Evolutionary conservation across 2,113 vertebrate species (phyloP).

Genomic region (Nycticryphes semicollaris): DNA sequence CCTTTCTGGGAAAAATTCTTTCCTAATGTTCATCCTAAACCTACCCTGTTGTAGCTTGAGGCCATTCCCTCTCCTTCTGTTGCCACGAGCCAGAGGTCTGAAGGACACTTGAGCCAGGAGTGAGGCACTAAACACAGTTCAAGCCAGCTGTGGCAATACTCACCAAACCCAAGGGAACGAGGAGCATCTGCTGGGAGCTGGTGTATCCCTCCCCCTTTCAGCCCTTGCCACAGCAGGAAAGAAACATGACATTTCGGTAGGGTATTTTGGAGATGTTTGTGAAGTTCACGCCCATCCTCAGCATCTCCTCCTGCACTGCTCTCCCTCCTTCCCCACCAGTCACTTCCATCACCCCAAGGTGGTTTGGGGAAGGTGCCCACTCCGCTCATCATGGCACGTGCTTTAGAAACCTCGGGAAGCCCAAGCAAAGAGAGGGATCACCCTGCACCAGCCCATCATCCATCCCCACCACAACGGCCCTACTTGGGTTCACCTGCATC

Average conservation of each 20-base stretch:
- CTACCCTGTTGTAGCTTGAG: too few relatives aligned
- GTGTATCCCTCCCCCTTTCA: background rate
- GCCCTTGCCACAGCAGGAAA: background rate
- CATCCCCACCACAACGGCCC: background rate
- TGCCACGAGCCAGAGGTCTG: background rate
- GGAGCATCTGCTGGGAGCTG: background rate
- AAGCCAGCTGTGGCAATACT: rapidly evolving
- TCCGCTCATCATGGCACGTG: background rate
- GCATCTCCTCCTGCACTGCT: background rate
- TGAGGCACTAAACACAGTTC: background rate
- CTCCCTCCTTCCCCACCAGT: background rate
- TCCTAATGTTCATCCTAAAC: too few relatives aligned
- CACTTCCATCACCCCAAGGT: rapidly evolving
- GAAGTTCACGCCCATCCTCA: background rate
- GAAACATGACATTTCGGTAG: rapidly evolving
- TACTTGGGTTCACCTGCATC: background rate
- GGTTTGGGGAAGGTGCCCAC: background rate
- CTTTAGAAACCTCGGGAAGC: background rate
- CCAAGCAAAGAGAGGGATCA: background rate
- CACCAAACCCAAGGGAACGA: background rate
- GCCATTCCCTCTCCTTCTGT: too few relatives aligned
- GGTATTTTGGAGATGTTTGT: background rate
- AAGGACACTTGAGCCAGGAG: background rate
- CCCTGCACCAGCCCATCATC: rapidly evolving
- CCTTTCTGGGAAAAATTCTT: too few relatives aligned